Evolutionary conservation across 92 coral and sea anemone species (phyloP), one percentile per base, ranked within the genome.

Genomic region (Paragorgia papillata): DNA sequence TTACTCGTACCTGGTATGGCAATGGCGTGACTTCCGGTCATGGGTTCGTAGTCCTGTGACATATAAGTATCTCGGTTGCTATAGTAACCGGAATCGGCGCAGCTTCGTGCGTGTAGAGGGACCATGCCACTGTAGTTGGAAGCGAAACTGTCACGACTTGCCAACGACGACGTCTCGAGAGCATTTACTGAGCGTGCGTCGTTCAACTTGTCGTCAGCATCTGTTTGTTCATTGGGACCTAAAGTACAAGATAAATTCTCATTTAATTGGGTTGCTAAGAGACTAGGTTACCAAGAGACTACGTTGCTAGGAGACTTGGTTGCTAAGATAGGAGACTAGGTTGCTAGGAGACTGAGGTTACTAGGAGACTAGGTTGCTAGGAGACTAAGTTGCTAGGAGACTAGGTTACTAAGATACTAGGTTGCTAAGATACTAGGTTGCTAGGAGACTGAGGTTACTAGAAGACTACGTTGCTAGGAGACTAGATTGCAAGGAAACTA

Each of bases 61-160:
- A 35, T 54, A 28, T n/a, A 31, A 24, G 41, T 68, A 20, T 68
- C 59, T 0, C 50, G 49, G 78, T 71, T 71, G 64, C 78, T 54
- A 25, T 71, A 71, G 53, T 71, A 71, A 71, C 78, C 78, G 30
- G 78, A 71, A 10, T 71, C 78, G 0, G 78, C 62, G 8, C 63
- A 71, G 32, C 64, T 71, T 7, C 64, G n/a, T n/a, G 2, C 32
- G 37, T 49, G 27, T 1, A 24, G 30, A 14, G 64, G 32, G 18
- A 31, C 39, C 7, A 20, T 18, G 13, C 34, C 32, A 46, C 75
- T 68, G 37, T 44, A 68, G 59, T 29, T 68, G 31, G 46, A 68
- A 39, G 20, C 48, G 31, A 22, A 64, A 68, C 78, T 71, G 29
- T 35, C 78, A 26, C 19, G 78, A 37, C 78, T 71, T 43, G 58